Conservation (phyloP, 2,113 vertebrate genomes). For the Acrocephalus arundinaceus region DNA sequence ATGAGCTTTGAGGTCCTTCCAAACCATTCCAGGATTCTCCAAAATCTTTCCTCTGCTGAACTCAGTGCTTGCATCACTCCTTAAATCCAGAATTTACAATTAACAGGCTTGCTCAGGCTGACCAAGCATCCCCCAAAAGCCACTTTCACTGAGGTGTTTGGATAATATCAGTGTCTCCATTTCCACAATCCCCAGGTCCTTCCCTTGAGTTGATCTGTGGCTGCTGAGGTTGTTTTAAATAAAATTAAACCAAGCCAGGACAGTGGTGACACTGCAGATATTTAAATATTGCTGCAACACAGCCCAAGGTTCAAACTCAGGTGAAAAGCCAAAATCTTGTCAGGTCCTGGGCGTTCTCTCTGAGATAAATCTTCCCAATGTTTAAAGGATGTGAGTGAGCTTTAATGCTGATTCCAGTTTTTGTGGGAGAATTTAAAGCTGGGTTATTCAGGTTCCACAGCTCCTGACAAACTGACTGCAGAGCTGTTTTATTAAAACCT, state of each 20-base stretch:
- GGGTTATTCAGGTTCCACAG: neutral
- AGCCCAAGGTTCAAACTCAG: neutral
- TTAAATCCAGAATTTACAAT: neutral
- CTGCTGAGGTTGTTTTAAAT: neutral
- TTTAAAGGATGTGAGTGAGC: neutral
- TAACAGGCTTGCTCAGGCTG: neutral
- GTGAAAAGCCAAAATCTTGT: neutral
- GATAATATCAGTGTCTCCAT: neutral
- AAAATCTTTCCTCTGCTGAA: neutral
- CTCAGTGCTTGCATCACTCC: neutral
- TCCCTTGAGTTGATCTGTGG: neutral
- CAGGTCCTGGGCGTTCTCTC: neutral
- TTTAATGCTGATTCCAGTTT: neutral
- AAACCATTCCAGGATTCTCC: neutral
- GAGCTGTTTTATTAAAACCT: constrained; percentile 8
- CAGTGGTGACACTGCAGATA: neutral
- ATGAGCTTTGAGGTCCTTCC: neutral
- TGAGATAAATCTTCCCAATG: neutral
- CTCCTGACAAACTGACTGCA: neutral
- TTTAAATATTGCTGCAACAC: neutral
- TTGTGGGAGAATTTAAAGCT: neutral
- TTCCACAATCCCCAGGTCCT: neutral
- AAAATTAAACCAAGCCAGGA: neutral
- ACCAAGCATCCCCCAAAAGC: neutral
- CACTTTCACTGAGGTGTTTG: neutral